Evolutionary conservation across 2,888 invertebrate species (phyloP), one percentile per base, ranked within the genome.

Genomic region (Eupeodes latifasciatus): DNA sequence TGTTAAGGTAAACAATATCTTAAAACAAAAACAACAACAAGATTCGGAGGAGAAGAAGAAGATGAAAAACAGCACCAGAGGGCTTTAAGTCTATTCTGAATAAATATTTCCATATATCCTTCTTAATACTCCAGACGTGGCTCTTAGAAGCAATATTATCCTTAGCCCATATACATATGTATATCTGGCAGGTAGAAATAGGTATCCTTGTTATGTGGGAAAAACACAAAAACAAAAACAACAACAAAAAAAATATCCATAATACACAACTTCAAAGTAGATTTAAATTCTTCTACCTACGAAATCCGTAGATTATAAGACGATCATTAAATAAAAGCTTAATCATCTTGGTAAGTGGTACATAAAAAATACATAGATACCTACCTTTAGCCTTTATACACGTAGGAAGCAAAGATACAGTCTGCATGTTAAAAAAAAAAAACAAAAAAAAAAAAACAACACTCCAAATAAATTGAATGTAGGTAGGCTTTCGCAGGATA

Each of bases 281-380:
- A 57, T 72, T 57, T 72, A 44, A 72, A 44, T 72, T 72, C 49
- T 11, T 53, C 47, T 47, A 9, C 72, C 47, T 47, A 59, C 72
- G 10, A 72, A 72, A 72, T 72, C 72, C 47, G 19, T 34, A 59
- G 71, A 72, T 72, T 72, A 57, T 72, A 72, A 44, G 55, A 27
- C 59, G 47, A 72, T 72, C 72, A 72, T 72, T 72, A 59, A 72
- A 72, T 59, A 72, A 59, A 72, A 72, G 72, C 72, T 59, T 72
- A 72, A 72, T 72, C 72, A 72, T 72, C 72, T 72, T 59, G 27
- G 71, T 71, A 55, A 71, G 55, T 66, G n/a, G 10, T 57, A 57
- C 40, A 5, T 5, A 7, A 5, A 40, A 27, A 27, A 27, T 27
- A 27, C 27, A 27, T 27, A 27, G 27, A 27, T 40, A 40, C 40